Evolutionary conservation across 2,888 invertebrate genomes (phyloP).

Genomic region (Schizotus pectinicornis): DNA sequence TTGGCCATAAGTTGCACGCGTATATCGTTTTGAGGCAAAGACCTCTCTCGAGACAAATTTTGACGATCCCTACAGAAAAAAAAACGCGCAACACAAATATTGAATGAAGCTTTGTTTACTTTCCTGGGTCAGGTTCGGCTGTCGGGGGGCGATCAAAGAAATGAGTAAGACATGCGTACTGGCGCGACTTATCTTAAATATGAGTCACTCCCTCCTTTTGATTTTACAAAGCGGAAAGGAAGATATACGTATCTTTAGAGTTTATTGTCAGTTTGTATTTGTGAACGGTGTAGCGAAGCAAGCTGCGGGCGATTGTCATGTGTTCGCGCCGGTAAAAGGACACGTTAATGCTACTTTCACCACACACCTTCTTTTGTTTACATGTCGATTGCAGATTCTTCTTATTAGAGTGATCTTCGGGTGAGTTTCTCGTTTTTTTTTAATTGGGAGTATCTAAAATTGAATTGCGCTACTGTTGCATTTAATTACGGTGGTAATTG

Average conservation of each 20-base stretch:
- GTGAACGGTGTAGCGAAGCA: constrained; percentile 18
- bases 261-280: constrained; percentile 22
- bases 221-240: constrained; percentile 20
- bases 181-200: constrained; percentile 15
- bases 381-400: constrained; percentile 15
- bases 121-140: too few relatives aligned
- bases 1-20: too few relatives aligned
- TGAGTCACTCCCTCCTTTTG: constrained; percentile 27
- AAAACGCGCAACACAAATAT: too few relatives aligned
- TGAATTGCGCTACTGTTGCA: background rate
- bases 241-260: constrained; percentile 28
- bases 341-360: constrained; percentile 30
- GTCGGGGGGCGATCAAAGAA: too few relatives aligned
- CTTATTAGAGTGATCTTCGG: constrained; percentile 1
- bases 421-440: constrained; percentile 5
- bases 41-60: too few relatives aligned
- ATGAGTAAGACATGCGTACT: constrained; percentile 30
- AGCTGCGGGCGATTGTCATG: constrained; percentile 13
- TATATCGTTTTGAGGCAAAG: too few relatives aligned
- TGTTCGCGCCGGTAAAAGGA: constrained; percentile 28
- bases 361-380: constrained; percentile 30
- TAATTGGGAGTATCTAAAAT: background rate
- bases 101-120: too few relatives aligned
- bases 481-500: background rate
- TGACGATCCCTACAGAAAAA: too few relatives aligned